These are phyloP conservation scores for Micromesistius poutassou DNA, from an alignment of 2,797 vertebrate genomes.

Conservation along the genomic window DNA sequence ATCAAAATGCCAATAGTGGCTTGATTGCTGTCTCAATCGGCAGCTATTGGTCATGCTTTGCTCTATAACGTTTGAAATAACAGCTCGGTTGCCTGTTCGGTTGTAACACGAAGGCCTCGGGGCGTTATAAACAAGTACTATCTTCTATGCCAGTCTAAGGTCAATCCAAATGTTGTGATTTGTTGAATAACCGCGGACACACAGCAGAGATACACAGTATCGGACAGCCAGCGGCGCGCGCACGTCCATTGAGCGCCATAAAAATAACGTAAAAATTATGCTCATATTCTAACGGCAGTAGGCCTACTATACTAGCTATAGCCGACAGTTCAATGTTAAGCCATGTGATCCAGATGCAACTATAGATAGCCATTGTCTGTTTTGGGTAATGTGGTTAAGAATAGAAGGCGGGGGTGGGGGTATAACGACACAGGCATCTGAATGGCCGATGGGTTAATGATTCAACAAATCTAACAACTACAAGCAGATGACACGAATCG, in stretches of 20 bases:
- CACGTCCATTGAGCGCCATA: not conserved
- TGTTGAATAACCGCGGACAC: slow-evolving; percentile 2
- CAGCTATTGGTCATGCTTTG: not conserved
- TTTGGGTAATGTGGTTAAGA: slow-evolving; percentile 20
- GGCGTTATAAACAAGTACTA: slow-evolving; percentile 22
- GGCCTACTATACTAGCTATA: not conserved
- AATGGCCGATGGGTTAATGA: slow-evolving; percentile 38
- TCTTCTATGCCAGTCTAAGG: slow-evolving; percentile 2
- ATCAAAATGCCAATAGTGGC: not conserved
- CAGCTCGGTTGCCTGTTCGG: not conserved
- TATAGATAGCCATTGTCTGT: slow-evolving; percentile 20
- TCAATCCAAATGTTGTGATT: slow-evolving; percentile 48
- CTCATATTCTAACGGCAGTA: not conserved
- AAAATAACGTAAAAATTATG: not conserved
- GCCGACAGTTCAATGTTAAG: not conserved
- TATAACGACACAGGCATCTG: slow-evolving; percentile 16
- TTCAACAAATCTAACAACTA: slow-evolving; percentile 34
- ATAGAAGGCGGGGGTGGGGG: slow-evolving; percentile 15
- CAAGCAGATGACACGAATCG: not conserved
- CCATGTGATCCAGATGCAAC: not conserved
- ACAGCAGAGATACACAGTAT: not conserved
- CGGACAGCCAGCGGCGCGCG: not conserved
- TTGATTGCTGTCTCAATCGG: not conserved
- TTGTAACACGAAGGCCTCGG: slow-evolving; percentile 24
- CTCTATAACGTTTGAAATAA: not conserved